Conservation (phyloP, 1,140 invertebrate genomes). For the Zaprionus ghesquierei region DNA sequence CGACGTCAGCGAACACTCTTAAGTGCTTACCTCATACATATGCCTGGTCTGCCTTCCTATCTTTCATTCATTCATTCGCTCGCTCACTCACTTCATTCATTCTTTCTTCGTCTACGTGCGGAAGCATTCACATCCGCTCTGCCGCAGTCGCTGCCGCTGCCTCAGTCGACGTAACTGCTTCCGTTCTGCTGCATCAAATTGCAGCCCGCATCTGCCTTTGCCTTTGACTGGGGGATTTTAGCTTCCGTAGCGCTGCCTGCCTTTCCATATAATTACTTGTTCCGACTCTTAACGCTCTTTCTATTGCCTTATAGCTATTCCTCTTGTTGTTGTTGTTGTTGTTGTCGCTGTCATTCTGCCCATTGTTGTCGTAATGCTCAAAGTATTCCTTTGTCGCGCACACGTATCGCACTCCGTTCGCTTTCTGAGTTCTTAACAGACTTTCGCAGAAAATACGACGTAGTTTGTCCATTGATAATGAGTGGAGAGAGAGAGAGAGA, state of each 20-base stretch:
- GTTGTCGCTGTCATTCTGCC: constrained; percentile 29
- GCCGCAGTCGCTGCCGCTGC: background rate
- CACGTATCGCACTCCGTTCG: constrained; percentile 53
- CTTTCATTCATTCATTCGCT: constrained; percentile 9
- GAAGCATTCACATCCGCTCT: constrained; percentile 76
- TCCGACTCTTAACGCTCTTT: constrained; percentile 75
- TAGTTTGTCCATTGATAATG: constrained; percentile 45
- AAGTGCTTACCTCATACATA: constrained; percentile 30
- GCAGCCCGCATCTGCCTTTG: constrained; percentile 20
- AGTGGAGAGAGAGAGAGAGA: background rate
- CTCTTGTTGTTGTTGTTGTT: constrained; percentile 21
- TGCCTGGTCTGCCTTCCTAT: constrained; percentile 7
- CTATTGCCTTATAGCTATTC: constrained; percentile 48
- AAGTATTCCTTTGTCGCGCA: constrained; percentile 65
- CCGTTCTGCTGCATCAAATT: constrained; percentile 53
- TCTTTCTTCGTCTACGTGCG: constrained; percentile 59
- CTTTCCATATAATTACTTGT: constrained; percentile 76
- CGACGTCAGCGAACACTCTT: constrained; percentile 15
- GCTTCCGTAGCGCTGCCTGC: constrained; percentile 44
- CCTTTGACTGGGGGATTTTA: constrained; percentile 14
- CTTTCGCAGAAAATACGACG: constrained; percentile 48
- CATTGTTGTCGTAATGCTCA: constrained; percentile 55
- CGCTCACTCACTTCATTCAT: constrained; percentile 17
- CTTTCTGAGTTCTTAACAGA: constrained; percentile 34
- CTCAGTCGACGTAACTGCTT: constrained; percentile 24